Base-by-base conservation (phyloP, 2,113 vertebrate genomes). In the Xenus cinereus region DNA sequence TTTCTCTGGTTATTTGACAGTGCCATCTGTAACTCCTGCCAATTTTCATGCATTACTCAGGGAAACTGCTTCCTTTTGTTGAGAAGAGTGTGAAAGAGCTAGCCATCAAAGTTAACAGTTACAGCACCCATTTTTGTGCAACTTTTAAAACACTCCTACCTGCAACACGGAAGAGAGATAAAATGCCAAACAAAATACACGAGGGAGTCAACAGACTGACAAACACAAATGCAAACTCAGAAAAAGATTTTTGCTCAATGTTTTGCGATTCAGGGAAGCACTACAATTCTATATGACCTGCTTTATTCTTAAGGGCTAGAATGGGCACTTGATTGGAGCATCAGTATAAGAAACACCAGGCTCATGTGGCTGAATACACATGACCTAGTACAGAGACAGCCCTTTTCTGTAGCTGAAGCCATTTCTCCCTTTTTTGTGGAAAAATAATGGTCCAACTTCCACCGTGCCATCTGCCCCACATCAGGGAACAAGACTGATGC, bases 21-120 rank as follows among this genome's bases (percentile, higher is more conserved):
- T 62, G 51, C 57, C 74, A 89, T 84, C 83, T 95, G 81, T 67
- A 95, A 89, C 71, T 92, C 62, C 67, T 79, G 80, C 41, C 89
- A 93, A 35, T 91, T 92, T 93, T 54, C 45, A 11, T 41, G 59
- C 45, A 45, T 50, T 89, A 75, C 76, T 92, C 48, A 77, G 64
- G 59, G 64, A 73, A 89, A 87, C 60, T 43, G 30, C 26, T 88
- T 95, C 62, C 74, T 69, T 88, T 95, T 90, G 56, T 67, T 90
- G 62, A 76, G 43, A 69, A 71, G 33, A 24, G 27, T 71, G 57
- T 30, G 28, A 83, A 90, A 96, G 53, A 84, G 45, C 46, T 57
- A 89, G 17, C 78, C 68, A 83, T 46, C 68, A 56, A 89, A 86
- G 32, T 37, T 71, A 68, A 63, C 46, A 71, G 20, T 64, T 75